Evolutionary conservation across 2,888 invertebrate species (phyloP).

Genomic region (Ichneumoninae sp.): DNA sequence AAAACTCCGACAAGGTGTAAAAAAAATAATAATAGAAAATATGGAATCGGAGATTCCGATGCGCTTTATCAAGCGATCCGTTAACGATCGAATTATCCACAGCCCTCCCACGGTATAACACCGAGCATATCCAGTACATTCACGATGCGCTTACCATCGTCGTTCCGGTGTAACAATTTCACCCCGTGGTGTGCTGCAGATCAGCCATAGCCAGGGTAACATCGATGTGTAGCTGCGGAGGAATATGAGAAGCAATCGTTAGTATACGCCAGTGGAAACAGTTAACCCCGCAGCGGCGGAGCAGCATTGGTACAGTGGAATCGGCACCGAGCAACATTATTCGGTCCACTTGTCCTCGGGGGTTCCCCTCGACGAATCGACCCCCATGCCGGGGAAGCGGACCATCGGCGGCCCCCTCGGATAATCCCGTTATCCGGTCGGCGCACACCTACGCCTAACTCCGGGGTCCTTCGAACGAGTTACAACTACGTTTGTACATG

Average conservation of each 20-base stretch:
- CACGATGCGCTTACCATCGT: neutral
- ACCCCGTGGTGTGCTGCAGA: neutral
- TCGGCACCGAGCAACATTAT: slow-evolving; percentile 76
- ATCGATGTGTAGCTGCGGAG: neutral
- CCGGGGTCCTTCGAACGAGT: slow-evolving; percentile 21
- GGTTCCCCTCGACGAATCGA: slow-evolving; percentile 73
- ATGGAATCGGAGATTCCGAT: neutral
- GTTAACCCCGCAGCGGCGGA: neutral
- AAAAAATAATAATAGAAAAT: neutral
- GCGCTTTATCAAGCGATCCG: slow-evolving; percentile 46
- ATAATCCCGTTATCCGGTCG: slow-evolving; percentile 78
- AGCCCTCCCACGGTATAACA: neutral
- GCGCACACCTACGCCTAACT: slow-evolving; percentile 69
- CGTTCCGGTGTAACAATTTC: slow-evolving; percentile 10
- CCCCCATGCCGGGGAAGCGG: slow-evolving; percentile 68
- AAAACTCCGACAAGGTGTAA: neutral
- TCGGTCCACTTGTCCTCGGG: slow-evolving; percentile 79
- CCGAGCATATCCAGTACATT: neutral
- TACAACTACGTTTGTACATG: slow-evolving; percentile 20
- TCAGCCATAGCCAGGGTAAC: neutral
- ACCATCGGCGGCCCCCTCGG: slow-evolving; percentile 72
- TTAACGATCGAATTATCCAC: slow-evolving; percentile 62
- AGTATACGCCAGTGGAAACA: slow-evolving; percentile 16
- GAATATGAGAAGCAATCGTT: slow-evolving; percentile 20
- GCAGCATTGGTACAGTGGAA: slow-evolving; percentile 1